phyloP scores from a whole-genome alignment of 2,888 invertebrate genomes.

The Anagyrus pseudococci region DNA sequence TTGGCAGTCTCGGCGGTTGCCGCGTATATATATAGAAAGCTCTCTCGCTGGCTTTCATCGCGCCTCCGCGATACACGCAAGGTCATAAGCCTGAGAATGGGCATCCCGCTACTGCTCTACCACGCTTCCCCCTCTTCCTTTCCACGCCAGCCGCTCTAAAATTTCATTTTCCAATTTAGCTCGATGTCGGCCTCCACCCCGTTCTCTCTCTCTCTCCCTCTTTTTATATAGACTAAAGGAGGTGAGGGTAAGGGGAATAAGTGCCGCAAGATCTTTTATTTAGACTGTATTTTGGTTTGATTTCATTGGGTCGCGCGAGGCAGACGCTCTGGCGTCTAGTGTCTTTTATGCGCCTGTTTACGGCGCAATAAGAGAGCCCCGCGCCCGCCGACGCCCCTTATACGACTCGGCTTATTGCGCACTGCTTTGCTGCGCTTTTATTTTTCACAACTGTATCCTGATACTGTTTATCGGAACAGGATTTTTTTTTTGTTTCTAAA shows the following conservation, averaged over 20 bases:
- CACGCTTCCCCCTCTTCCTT: neutral
- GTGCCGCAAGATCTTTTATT: slow-evolving; percentile 29
- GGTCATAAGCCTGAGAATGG: slow-evolving; percentile 32
- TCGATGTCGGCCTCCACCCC: slow-evolving; percentile 16
- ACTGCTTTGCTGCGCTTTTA: too few relatives aligned
- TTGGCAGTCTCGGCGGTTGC: slow-evolving; percentile 22
- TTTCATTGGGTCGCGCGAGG: too few relatives aligned
- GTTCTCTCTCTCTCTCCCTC: too few relatives aligned
- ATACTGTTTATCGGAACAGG: too few relatives aligned
- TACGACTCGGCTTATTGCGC: too few relatives aligned
- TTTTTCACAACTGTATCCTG: too few relatives aligned
- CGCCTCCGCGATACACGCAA: slow-evolving; percentile 30
- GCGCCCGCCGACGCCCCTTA: too few relatives aligned
- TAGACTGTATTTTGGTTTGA: slow-evolving; percentile 33
- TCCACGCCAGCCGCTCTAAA: slow-evolving; percentile 17
- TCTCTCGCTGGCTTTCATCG: slow-evolving; percentile 7
- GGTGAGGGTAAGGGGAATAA: too few relatives aligned
- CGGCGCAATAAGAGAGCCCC: slow-evolving; percentile 19
- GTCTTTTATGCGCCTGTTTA: slow-evolving; percentile 26
- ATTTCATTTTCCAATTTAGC: slow-evolving; percentile 39
- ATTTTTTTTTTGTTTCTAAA: too few relatives aligned
- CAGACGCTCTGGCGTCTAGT: too few relatives aligned
- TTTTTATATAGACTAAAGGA: too few relatives aligned
- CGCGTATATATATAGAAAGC: neutral
- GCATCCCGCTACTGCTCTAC: slow-evolving; percentile 1